Evolutionary conservation across 2,113 vertebrate genomes (phyloP).

Genomic region (Dromaius novaehollandiae): DNA sequence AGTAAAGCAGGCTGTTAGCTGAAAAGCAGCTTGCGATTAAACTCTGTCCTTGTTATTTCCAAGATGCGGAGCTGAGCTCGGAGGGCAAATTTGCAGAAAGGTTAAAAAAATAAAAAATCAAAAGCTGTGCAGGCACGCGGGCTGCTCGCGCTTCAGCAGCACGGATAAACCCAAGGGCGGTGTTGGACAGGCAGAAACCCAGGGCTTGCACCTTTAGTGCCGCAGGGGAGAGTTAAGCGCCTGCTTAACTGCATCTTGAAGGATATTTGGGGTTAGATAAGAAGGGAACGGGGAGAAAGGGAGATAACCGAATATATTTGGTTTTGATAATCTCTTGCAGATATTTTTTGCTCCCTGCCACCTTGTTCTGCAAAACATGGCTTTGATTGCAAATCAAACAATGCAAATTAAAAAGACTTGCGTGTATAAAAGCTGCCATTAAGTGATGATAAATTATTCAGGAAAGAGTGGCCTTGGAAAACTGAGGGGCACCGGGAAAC

Average conservation of each 20-base stretch:
- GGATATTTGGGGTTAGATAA: background rate
- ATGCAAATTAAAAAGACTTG: background rate
- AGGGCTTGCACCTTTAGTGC: background rate
- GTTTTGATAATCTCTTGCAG: background rate
- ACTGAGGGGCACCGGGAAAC: too few relatives aligned
- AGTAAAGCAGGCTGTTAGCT: too few relatives aligned
- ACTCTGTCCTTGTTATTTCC: too few relatives aligned
- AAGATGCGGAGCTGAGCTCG: too few relatives aligned
- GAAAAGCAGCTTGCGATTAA: too few relatives aligned
- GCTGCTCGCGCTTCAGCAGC: too few relatives aligned
- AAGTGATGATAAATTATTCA: background rate
- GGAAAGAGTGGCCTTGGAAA: background rate
- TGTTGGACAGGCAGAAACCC: accelerated
- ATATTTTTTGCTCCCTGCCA: background rate
- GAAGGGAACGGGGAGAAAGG: background rate
- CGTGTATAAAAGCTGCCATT: background rate
- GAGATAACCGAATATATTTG: background rate
- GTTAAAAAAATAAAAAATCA: too few relatives aligned
- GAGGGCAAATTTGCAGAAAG: too few relatives aligned
- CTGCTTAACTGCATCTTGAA: background rate
- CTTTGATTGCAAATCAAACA: background rate
- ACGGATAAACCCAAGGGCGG: too few relatives aligned
- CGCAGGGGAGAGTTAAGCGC: background rate
- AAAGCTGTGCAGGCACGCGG: too few relatives aligned
- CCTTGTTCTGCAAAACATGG: background rate